These are phyloP conservation scores for Clarias macrocephalus DNA, from an alignment of 2,113 vertebrate genomes.

Conservation along the genomic window DNA sequence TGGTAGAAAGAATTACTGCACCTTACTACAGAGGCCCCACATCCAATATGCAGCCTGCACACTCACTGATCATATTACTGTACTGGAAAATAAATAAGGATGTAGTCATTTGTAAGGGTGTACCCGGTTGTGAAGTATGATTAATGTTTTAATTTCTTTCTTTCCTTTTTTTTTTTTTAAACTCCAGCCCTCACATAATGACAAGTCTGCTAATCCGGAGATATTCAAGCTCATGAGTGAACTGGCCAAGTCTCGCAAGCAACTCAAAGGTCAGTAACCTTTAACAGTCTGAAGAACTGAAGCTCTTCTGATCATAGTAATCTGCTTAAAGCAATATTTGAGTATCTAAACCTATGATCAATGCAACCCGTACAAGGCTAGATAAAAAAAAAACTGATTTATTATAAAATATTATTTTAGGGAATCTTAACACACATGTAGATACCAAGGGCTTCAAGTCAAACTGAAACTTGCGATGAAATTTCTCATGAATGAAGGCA, in stretches of 20 bases:
- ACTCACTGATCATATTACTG: background rate
- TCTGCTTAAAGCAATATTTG: background rate
- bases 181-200: conserved; percentile 89
- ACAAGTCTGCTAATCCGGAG: conserved; percentile 90
- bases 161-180: conserved; percentile 30
- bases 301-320: background rate
- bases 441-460: no score
- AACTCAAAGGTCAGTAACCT: conserved; percentile 86
- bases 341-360: background rate
- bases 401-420: background rate
- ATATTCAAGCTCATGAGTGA: conserved; percentile 91
- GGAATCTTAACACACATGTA: background rate
- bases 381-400: background rate
- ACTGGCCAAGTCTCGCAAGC: conserved; percentile 87
- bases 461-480: no score
- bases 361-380: background rate
- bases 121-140: background rate
- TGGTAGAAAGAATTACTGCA: conserved; percentile 28
- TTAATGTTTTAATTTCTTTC: background rate
- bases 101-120: background rate
- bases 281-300: background rate
- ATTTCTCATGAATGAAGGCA: no score
- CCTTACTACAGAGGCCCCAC: background rate
- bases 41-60: background rate
- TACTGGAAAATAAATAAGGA: background rate